Evolutionary conservation across 2,888 invertebrate genomes (phyloP).

Genomic region (Sceliomorpha sp.): DNA sequence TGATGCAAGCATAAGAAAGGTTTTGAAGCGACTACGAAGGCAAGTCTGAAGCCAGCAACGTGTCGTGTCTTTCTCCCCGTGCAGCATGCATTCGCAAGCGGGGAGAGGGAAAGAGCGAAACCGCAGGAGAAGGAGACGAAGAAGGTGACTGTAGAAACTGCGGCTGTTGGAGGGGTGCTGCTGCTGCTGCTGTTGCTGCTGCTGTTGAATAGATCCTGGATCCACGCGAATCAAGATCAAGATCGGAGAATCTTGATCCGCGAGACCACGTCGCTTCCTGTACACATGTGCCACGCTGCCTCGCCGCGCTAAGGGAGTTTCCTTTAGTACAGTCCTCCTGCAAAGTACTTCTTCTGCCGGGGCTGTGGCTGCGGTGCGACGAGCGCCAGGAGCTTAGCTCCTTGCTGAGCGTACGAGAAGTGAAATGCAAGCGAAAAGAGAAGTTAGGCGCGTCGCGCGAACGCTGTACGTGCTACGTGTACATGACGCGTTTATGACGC

Average conservation of each 20-base stretch:
- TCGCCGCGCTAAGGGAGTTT: too few species aligned
- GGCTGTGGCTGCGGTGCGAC: too few species aligned
- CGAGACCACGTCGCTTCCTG: conserved; percentile 15
- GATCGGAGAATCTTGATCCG: conserved; percentile 39
- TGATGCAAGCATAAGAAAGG: conserved; percentile 62
- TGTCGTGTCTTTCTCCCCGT: conserved; percentile 73
- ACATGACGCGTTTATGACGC: too few species aligned
- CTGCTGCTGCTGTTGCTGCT: too few species aligned
- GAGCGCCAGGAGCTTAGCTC: too few species aligned
- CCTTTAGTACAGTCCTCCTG: too few species aligned
- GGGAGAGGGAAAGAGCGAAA: conserved; percentile 71
- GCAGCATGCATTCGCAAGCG: conserved; percentile 70
- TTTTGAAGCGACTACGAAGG: conserved; percentile 74
- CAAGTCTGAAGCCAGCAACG: conserved; percentile 67
- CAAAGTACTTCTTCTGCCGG: too few species aligned
- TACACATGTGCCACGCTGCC: conserved; percentile 17
- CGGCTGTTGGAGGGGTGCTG: too few species aligned
- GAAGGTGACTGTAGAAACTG: conserved; percentile 19
- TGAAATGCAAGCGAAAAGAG: too few species aligned
- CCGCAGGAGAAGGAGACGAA: conserved; percentile 46
- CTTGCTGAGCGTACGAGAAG: too few species aligned
- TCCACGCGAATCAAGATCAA: conserved; percentile 59
- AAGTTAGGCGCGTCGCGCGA: too few species aligned
- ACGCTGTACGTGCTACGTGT: too few species aligned
- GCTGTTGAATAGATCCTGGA: conserved; percentile 60